These are phyloP conservation scores for Eulithis testata DNA, from an alignment of 2,888 invertebrate species.

Conservation along the genomic window DNA sequence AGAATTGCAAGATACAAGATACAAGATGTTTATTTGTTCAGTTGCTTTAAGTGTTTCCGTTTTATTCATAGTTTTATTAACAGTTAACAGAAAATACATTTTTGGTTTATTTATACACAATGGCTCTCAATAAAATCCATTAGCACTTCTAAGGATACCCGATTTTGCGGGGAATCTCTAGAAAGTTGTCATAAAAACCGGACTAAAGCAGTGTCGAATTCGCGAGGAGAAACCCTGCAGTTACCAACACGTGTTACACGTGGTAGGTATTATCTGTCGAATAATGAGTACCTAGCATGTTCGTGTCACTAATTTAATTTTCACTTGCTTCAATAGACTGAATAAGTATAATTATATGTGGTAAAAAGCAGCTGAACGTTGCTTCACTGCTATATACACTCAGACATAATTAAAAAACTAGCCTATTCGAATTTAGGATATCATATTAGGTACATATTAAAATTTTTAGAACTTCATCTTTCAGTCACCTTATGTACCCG, in stretches of 20 bases:
- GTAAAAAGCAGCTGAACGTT: no score
- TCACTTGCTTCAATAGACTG: neutral
- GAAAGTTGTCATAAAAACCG: slow-evolving; percentile 76
- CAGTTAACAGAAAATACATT: slow-evolving; percentile 13
- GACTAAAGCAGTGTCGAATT: slow-evolving; percentile 67
- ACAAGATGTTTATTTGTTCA: no score
- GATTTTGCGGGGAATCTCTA: slow-evolving; percentile 70
- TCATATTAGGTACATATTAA: no score
- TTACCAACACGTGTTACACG: slow-evolving; percentile 48
- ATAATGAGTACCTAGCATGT: slow-evolving; percentile 15
- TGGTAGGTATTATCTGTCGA: slow-evolving; percentile 32
- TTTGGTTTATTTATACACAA: slow-evolving; percentile 33
- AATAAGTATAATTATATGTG: neutral
- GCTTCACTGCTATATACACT: no score
- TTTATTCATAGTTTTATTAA: slow-evolving; percentile 10
- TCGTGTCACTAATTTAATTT: slow-evolving; percentile 45
- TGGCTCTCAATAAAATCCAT: slow-evolving; percentile 62
- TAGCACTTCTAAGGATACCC: slow-evolving; percentile 75
- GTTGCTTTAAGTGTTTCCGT: slow-evolving; percentile 17
- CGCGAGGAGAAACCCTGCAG: slow-evolving; percentile 61
- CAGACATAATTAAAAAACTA: no score
- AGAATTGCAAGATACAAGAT: no score
- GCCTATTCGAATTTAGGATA: no score
- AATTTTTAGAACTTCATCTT: slow-evolving; percentile 22
- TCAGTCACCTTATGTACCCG: neutral